Conservation (phyloP, 1,140 invertebrate species). For the Ephestia elutella region DNA sequence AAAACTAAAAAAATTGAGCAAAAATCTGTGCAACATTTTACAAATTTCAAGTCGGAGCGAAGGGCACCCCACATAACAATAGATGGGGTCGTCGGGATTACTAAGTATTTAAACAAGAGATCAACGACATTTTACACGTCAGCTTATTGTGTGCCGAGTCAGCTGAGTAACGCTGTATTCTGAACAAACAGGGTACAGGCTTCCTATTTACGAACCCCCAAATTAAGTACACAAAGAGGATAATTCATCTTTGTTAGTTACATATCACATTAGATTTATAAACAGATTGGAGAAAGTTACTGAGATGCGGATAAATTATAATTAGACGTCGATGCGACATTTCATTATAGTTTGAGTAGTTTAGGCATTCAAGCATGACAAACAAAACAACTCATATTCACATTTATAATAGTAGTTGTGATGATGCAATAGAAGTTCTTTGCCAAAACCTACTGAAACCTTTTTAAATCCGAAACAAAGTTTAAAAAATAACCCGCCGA, state of each 20-base stretch:
- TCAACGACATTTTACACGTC: constrained; percentile 50
- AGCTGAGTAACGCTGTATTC: constrained; percentile 36
- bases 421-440: no score
- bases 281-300: not conserved
- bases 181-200: constrained; percentile 14
- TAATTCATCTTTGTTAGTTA: not conserved
- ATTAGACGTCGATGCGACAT: no score
- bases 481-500: not conserved
- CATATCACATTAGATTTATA: not conserved
- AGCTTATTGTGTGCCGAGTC: constrained; percentile 35
- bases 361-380: no score
- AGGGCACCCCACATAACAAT: constrained; percentile 14
- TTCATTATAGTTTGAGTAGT: no score
- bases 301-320: not conserved
- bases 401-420: not conserved
- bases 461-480: not conserved
- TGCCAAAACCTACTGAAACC: no score
- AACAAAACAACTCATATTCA: no score
- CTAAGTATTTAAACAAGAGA: constrained; percentile 48
- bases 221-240: constrained; percentile 9
- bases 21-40: not conserved
- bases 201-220: constrained; percentile 5
- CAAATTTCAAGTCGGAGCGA: constrained; percentile 12
- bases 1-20: not conserved
- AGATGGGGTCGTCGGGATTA: constrained; percentile 23